These are phyloP conservation scores for Apocheima hispidaria DNA, from an alignment of 2,888 invertebrate genomes.

Conservation along the genomic window DNA sequence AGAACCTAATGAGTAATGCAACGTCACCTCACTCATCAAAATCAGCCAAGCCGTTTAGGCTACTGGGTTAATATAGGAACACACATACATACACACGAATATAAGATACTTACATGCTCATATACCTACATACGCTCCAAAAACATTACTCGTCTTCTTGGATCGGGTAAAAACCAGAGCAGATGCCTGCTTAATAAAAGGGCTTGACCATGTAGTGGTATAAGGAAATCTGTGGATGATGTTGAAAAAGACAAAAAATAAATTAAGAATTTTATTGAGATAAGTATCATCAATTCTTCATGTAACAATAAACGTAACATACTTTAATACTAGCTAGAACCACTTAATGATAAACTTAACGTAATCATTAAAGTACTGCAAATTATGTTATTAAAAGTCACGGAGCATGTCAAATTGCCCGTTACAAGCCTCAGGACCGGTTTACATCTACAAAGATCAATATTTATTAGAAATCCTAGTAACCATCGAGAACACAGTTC, in stretches of 20 bases:
- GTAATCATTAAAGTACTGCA: constrained; percentile 16
- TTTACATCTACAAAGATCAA: constrained; percentile 9
- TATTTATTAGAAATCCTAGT: constrained; percentile 12
- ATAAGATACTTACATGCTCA: too few relatives aligned
- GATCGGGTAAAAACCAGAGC: too few relatives aligned
- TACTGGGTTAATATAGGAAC: too few relatives aligned
- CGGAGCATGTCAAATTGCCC: constrained; percentile 16
- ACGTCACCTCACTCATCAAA: too few relatives aligned
- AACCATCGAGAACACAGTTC: background rate
- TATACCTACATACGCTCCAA: too few relatives aligned
- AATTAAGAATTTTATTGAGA: background rate
- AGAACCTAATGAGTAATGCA: too few relatives aligned
- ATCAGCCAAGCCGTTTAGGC: too few relatives aligned
- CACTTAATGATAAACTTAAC: constrained; percentile 8
- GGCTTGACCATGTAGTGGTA: background rate
- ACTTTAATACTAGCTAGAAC: background rate
- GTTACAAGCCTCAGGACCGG: constrained; percentile 3
- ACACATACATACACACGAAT: too few relatives aligned
- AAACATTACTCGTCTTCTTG: too few relatives aligned
- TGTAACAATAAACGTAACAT: background rate
- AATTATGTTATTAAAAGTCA: constrained; percentile 26
- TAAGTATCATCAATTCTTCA: background rate
- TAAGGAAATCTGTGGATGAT: background rate
- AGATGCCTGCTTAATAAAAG: too few relatives aligned
- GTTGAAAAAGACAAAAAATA: background rate